These are phyloP conservation scores for Oxystoma pomonae DNA, from an alignment of 2,888 invertebrate genomes.

Conservation along the genomic window DNA sequence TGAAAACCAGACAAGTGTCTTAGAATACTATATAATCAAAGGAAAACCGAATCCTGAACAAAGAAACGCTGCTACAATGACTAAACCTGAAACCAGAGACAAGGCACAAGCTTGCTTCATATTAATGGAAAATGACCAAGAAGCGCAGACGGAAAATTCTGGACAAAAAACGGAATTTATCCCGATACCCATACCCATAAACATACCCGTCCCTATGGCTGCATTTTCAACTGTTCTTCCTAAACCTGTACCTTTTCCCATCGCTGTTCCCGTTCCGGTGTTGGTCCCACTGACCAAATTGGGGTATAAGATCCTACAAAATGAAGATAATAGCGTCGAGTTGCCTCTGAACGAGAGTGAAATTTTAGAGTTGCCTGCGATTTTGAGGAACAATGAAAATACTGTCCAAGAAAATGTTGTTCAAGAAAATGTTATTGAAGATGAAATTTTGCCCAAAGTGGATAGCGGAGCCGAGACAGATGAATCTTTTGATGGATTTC, in stretches of 20 bases:
- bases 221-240: conserved; percentile 82
- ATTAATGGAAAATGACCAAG: conserved; percentile 8
- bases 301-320: conserved; percentile 56
- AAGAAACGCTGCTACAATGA: conserved; percentile 69
- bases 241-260: conserved; percentile 73
- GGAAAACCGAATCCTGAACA: conserved; percentile 69
- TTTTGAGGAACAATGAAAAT: neutral
- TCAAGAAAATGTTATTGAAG: too few species aligned
- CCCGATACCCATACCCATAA: conserved; percentile 82
- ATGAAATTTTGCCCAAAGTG: too few species aligned
- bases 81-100: conserved; percentile 16
- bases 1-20: too few species aligned
- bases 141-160: conserved; percentile 14
- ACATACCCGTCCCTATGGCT: conserved; percentile 74
- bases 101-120: conserved; percentile 56
- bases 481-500: too few species aligned
- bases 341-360: too few species aligned
- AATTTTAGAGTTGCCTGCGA: neutral
- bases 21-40: conserved; percentile 61
- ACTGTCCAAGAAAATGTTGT: conserved; percentile 65
- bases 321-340: conserved; percentile 75
- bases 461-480: conserved; percentile 85
- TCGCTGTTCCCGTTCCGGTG: conserved; percentile 80
- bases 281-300: conserved; percentile 84
- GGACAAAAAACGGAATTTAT: conserved; percentile 39